phyloP scores from a whole-genome alignment of 2,797 vertebrate species.

The Hoplostethus mediterraneus region DNA sequence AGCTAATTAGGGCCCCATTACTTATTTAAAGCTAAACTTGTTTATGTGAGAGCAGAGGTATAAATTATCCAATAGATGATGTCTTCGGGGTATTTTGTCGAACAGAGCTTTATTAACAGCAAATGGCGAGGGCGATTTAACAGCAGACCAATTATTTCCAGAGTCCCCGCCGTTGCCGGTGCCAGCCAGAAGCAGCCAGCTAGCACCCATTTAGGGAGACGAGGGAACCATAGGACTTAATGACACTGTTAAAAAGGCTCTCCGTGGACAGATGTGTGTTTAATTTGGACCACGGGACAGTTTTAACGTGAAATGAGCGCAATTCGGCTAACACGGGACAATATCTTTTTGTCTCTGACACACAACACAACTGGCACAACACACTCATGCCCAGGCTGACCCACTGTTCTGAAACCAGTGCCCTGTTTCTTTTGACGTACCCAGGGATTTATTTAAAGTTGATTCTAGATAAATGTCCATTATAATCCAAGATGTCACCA shows the following conservation, averaged over 20 bases:
- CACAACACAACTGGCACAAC: conserved; percentile 9
- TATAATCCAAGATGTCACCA: neutral
- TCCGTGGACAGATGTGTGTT: conserved; percentile 65
- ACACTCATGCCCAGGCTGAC: neutral
- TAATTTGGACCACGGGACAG: conserved; percentile 71
- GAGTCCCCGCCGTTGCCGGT: conserved; percentile 55
- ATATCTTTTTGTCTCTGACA: conserved; percentile 28
- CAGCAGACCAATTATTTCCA: conserved; percentile 78
- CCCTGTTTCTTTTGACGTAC: conserved; percentile 6
- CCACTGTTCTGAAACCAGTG: conserved; percentile 1
- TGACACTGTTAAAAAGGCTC: conserved; percentile 71
- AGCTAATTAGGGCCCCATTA: conserved; percentile 77
- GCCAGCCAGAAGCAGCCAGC: conserved; percentile 63
- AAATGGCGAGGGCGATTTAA: conserved; percentile 76
- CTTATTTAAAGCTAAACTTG: conserved; percentile 83
- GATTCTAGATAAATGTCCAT: conserved; percentile 10
- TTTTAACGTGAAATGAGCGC: conserved; percentile 61
- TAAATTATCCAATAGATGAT: conserved; percentile 79
- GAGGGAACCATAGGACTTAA: conserved; percentile 68
- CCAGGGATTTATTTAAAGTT: neutral
- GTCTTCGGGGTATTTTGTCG: conserved; percentile 73
- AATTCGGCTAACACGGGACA: conserved; percentile 42
- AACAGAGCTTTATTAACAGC: conserved; percentile 77
- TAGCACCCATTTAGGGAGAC: conserved; percentile 69
- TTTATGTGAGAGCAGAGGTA: conserved; percentile 77